These are phyloP conservation scores for Pyrgus malvae DNA, from an alignment of 2,888 invertebrate genomes.

Conservation along the genomic window DNA sequence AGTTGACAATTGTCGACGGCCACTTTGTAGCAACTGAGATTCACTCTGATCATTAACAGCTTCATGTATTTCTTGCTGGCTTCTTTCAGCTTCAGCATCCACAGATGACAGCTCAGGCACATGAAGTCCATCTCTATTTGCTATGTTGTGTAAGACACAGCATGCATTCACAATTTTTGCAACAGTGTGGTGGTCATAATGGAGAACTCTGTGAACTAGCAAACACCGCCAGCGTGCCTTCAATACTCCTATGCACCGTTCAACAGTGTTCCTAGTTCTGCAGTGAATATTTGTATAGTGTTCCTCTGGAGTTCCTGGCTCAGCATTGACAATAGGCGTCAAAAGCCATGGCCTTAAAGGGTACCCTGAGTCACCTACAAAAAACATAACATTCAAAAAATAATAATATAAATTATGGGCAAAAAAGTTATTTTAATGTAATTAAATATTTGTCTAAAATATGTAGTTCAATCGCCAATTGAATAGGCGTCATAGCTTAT, in stretches of 20 bases:
- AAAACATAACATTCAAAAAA: too few relatives aligned
- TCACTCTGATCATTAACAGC: too few relatives aligned
- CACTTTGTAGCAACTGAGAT: too few relatives aligned
- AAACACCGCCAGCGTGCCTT: not conserved
- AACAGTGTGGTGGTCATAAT: not conserved
- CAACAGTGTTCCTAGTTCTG: not conserved
- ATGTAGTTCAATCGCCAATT: not conserved
- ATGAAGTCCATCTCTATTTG: not conserved
- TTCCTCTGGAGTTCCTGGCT: not conserved
- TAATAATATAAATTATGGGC: too few relatives aligned
- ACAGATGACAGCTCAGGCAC: conserved; percentile 25
- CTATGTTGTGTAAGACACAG: conserved; percentile 1
- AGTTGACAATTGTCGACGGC: too few relatives aligned
- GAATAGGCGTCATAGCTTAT: too few relatives aligned
- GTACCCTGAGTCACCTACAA: not conserved
- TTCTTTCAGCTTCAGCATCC: too few relatives aligned
- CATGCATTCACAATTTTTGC: not conserved
- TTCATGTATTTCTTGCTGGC: too few relatives aligned
- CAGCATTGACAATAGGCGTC: not conserved
- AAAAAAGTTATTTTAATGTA: too few relatives aligned
- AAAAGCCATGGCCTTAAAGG: not conserved
- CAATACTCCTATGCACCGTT: not conserved
- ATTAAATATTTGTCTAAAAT: not conserved
- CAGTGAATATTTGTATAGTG: not conserved
- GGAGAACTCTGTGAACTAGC: not conserved